A percentile compares a stretch with the other conserved stretches of the same genome.
phyloP scores from a whole-genome alignment of 2,797 vertebrate species.

The Streptopelia turtur region DNA sequence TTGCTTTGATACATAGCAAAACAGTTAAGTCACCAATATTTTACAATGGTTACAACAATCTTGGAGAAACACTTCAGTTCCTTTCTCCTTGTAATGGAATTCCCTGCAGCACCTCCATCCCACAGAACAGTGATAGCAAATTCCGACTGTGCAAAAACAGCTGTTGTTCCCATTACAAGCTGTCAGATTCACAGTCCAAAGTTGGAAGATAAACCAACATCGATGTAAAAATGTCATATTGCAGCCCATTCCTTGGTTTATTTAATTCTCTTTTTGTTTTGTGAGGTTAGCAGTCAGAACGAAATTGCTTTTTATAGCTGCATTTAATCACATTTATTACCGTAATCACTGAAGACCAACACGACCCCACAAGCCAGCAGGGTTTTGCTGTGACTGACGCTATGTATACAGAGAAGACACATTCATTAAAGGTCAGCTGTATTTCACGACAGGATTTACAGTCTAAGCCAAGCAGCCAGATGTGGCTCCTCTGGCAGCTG shows the following conservation, averaged over 20 bases:
- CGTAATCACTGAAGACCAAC: neutral
- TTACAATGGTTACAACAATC: neutral
- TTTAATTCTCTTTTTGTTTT: neutral
- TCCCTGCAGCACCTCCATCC: neutral
- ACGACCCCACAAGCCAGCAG: neutral
- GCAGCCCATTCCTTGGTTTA: neutral
- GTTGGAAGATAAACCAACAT: neutral
- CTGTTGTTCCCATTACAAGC: neutral
- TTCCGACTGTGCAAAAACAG: neutral
- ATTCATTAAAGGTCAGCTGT: neutral
- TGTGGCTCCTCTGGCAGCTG: neutral
- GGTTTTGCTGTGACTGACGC: neutral
- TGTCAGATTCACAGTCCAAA: neutral
- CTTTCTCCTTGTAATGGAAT: neutral
- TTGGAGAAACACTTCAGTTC: neutral
- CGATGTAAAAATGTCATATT: slow-evolving; percentile 10
- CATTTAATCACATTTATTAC: slow-evolving; percentile 37
- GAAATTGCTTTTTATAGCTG: slow-evolving; percentile 47
- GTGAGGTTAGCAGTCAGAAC: slow-evolving; percentile 27
- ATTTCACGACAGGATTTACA: slow-evolving; percentile 5
- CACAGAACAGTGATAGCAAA: neutral
- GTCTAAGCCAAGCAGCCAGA: neutral
- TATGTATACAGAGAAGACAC: neutral
- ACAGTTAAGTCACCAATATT: neutral
- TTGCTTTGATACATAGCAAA: neutral